Base-by-base conservation (phyloP, 2,888 invertebrate genomes). In the Ariolimax columbianus region DNA sequence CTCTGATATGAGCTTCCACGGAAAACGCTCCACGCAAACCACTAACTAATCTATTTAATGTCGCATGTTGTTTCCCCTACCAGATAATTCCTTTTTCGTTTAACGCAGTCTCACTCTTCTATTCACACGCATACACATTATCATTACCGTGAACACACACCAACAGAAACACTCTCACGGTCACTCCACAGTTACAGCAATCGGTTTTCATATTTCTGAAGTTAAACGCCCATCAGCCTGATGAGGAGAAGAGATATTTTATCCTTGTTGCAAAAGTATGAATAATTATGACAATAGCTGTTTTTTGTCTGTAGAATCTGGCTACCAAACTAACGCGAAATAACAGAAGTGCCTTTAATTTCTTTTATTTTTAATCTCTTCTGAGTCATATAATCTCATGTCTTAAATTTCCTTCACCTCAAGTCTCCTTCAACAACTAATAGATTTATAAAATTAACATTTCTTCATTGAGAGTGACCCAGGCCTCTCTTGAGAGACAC, bases 281-380 rank as follows among this genome's bases (percentile, higher is more conserved):
- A 66, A 77, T 43, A 79, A 79, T 79, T 66, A 14, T 79, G 66
- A 79, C 43, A 77, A 59, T 77, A 77, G 59, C 77, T 38, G 36
- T 38, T 40, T n/a, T 30, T 51, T 79, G 79, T 79, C 79, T 33
- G 40, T 0, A 30, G 66, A 79, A 79, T 79, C 79, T 43, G 51
- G 66, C 19, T 66, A 66, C 66, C 38, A 79, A 59, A 66, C 40
- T 43, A 17, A 4, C 19, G 79, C 14, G 30, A 43, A 43, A 79
- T 79, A 66, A 40, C 36, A 63, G 30, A 47, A 43, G n/a, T 55
- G 7, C 14, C 23, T 30, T 7, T 7, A n/a, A 14, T 63, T 4
- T 30, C 23, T 36, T 30, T 19, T 68, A 26, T 43, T 63, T 63
- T 66, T 38, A 17, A 78, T 36, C 3, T 1, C 23, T 63, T 78